phyloP scores from a whole-genome alignment of 2,888 invertebrate genomes.

The Papilio demoleus region DNA sequence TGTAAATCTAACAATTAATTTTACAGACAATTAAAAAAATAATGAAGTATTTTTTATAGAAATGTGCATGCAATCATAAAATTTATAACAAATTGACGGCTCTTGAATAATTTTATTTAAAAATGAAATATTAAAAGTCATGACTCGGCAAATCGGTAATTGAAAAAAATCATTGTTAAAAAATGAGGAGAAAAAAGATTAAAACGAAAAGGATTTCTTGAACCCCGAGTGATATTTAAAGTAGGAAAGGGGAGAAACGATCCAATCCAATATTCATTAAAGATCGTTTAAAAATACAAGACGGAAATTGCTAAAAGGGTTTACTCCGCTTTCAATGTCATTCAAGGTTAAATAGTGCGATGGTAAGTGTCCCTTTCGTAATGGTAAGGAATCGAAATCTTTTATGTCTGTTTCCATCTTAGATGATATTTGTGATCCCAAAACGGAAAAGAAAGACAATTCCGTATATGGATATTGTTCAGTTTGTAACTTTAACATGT shows the following conservation, averaged over 20 bases:
- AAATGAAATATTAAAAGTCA: constrained; percentile 29
- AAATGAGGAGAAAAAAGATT: constrained; percentile 6
- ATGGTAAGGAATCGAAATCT: not conserved
- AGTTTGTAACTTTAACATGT: too few species aligned
- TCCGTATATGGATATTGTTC: too few species aligned
- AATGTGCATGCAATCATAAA: too few species aligned
- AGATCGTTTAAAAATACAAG: constrained; percentile 45
- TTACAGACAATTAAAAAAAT: not conserved
- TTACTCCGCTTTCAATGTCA: constrained; percentile 27
- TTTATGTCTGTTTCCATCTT: not conserved
- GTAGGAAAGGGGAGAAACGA: constrained; percentile 37
- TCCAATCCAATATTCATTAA: constrained; percentile 52
- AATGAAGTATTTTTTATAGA: too few species aligned
- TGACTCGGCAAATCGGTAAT: constrained; percentile 31
- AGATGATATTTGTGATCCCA: not conserved
- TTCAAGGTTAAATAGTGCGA: constrained; percentile 34
- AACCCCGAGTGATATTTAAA: constrained; percentile 38
- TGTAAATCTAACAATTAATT: too few species aligned
- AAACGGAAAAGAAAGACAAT: too few species aligned
- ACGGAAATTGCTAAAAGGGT: constrained; percentile 40
- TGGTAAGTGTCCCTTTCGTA: not conserved
- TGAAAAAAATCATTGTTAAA: constrained; percentile 36
- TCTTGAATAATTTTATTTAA: constrained; percentile 1
- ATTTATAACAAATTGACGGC: not conserved
- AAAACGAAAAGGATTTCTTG: constrained; percentile 34